Evolutionary conservation across 2,888 invertebrate species (phyloP), one percentile per base, ranked within the genome.

Genomic region (Hyalella azteca): DNA sequence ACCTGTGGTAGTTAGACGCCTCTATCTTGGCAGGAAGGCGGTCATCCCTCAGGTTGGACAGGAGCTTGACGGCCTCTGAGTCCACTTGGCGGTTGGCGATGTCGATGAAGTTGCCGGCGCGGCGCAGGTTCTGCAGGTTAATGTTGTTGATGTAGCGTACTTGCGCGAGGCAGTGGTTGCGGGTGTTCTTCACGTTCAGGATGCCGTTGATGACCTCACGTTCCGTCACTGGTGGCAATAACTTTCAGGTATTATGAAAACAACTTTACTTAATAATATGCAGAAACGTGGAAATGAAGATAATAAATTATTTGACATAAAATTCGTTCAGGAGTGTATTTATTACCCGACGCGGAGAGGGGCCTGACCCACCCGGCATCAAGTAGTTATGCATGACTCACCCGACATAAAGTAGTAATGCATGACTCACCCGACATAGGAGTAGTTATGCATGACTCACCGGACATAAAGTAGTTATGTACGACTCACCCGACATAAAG

Each of bases 401-500:
- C n/a, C n/a, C n/a, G n/a, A n/a, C n/a, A n/a, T n/a, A n/a, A n/a
- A n/a, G n/a, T n/a, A n/a, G n/a, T n/a, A n/a, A n/a, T n/a, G n/a
- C n/a, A n/a, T n/a, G n/a, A n/a, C n/a, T n/a, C n/a, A n/a, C n/a
- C n/a, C n/a, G n/a, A n/a, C n/a, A n/a, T n/a, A n/a, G n/a, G n/a
- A n/a, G n/a, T n/a, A n/a, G n/a, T n/a, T n/a, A n/a, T n/a, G n/a
- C n/a, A n/a, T n/a, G n/a, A n/a, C n/a, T n/a, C n/a, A n/a, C n/a
- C n/a, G n/a, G n/a, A n/a, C n/a, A n/a, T n/a, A n/a, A n/a, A n/a
- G n/a, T n/a, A n/a, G n/a, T n/a, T n/a, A n/a, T n/a, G n/a, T n/a
- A n/a, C n/a, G n/a, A n/a, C n/a, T 88, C 89, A 97, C 97, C 97
- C 81, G 98, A 97, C 98, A 98, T 98, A 87, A 97, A 98, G 88